Evolutionary conservation across 35 echinoderm and acorn worm species (phyloP), one percentile per base, ranked within the genome.

Genomic region (Amphiura filiformis): DNA sequence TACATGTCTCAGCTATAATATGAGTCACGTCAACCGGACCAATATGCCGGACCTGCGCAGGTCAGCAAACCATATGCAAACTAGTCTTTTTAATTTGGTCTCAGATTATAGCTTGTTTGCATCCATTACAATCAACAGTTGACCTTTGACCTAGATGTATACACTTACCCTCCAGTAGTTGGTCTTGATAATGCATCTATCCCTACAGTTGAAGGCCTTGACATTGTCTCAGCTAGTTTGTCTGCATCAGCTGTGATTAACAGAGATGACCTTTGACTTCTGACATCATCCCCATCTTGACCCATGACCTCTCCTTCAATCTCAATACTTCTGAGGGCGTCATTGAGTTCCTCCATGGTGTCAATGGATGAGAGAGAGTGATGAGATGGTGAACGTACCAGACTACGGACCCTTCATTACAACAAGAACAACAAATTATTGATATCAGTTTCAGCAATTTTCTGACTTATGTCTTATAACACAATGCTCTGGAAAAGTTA

Each of bases 291-390:
- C 42, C 77, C 76, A 35, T 77, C 17, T 57, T 31, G 33, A 9
- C 57, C 79, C 57, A 32, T 82, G 22, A 36, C 38, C 39, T 56
- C 42, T 14, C 56, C 56, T 1, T 83, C 81, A 83, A 83, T 70
- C 20, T 85, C 83, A 65, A 85, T 85, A 37, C 44, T 85, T 22
- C 65, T 34, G 15, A 85, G 57, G 31, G 88, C 92, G 13, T 44
- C 81, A 22, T 83, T 89, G 38, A 93, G 41, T 35, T 93, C 91
- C 12, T 83, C 91, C 18, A 86, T 56, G 28, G 91, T 84, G 33
- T 94, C 92, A 0, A 81, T 79, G 4, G 92, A 94, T 32, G 64
- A 49, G 36, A 94, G 38, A 20, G 92, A 94, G 35, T 87, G 78
- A 31, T 81, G 77, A 22, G 92, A 94, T 28, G 83, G 83, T 13